Evolutionary conservation across 2,113 vertebrate genomes (phyloP).

Genomic region (Equus quagga): DNA sequence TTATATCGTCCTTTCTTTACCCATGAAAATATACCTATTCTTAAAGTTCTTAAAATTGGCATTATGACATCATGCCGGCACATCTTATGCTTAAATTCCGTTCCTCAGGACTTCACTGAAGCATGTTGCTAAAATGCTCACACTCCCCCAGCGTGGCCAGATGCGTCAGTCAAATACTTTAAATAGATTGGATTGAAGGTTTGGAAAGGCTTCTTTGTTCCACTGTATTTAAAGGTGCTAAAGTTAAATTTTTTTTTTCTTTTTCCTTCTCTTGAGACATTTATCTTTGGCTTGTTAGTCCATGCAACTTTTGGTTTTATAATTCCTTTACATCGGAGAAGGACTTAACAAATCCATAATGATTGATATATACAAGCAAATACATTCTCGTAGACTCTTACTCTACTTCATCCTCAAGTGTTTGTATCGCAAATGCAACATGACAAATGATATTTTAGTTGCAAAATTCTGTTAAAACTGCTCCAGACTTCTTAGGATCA

Average conservation of each 20-base stretch:
- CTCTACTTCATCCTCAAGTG: background rate
- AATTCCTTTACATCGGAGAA: background rate
- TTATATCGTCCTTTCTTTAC: background rate
- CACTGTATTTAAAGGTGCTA: conserved; percentile 54
- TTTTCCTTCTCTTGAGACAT: background rate
- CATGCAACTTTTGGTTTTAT: background rate
- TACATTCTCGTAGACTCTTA: background rate
- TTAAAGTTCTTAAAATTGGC: conserved; percentile 52
- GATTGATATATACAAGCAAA: background rate
- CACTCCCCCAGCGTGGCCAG: background rate
- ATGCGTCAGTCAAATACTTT: conserved; percentile 41
- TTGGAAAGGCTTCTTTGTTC: conserved; percentile 31
- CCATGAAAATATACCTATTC: background rate
- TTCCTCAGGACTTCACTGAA: background rate
- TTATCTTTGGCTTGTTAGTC: background rate
- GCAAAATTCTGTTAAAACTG: background rate
- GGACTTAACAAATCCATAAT: background rate
- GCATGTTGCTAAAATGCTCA: background rate
- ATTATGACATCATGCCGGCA: background rate
- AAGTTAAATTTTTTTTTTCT: conserved; percentile 30
- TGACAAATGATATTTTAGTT: background rate
- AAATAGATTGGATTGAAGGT: conserved; percentile 63
- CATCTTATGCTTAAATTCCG: conserved; percentile 15
- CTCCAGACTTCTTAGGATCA: background rate
- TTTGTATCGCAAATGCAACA: conserved; percentile 20